Percentiles rank a stretch among this genome's conserved stretches.
These are phyloP conservation scores for Drosophila pegasa DNA, from an alignment of 2,888 invertebrate genomes.

Conservation along the genomic window DNA sequence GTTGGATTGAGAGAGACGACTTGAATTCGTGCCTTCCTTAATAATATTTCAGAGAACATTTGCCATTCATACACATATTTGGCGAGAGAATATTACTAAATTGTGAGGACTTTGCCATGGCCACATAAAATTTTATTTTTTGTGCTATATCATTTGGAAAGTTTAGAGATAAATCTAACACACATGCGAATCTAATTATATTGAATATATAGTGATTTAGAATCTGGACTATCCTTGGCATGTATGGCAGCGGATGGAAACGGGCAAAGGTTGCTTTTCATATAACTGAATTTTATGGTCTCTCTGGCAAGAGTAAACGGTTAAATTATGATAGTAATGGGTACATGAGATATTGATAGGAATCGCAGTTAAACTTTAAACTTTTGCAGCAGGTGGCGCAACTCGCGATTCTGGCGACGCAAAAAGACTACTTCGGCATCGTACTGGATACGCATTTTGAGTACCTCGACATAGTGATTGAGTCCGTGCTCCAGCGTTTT, in stretches of 20 bases:
- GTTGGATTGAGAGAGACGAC: too few relatives aligned
- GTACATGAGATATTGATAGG: neutral
- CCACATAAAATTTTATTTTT: too few relatives aligned
- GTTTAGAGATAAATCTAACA: too few relatives aligned
- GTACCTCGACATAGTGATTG: constrained; percentile 83
- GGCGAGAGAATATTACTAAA: too few relatives aligned
- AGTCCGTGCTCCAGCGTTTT: constrained; percentile 84
- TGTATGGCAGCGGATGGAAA: neutral
- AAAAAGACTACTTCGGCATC: constrained; percentile 88
- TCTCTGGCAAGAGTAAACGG: neutral
- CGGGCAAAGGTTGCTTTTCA: neutral
- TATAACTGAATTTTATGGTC: constrained; percentile 37
- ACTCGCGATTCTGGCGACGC: constrained; percentile 89
- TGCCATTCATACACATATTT: too few relatives aligned
- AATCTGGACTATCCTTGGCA: neutral
- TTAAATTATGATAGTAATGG: neutral
- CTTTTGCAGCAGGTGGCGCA: constrained; percentile 88
- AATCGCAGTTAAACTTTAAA: constrained; percentile 56
- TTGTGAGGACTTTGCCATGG: too few relatives aligned
- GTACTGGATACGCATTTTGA: constrained; percentile 88
- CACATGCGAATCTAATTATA: too few relatives aligned
- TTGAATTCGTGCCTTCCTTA: too few relatives aligned
- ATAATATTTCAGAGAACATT: too few relatives aligned
- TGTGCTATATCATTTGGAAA: too few relatives aligned
- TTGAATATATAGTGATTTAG: too few relatives aligned